Percentiles rank a stretch among this genome's conserved stretches.
Conservation (phyloP, 2,797 vertebrate genomes). For the Sebastes iracundus region DNA sequence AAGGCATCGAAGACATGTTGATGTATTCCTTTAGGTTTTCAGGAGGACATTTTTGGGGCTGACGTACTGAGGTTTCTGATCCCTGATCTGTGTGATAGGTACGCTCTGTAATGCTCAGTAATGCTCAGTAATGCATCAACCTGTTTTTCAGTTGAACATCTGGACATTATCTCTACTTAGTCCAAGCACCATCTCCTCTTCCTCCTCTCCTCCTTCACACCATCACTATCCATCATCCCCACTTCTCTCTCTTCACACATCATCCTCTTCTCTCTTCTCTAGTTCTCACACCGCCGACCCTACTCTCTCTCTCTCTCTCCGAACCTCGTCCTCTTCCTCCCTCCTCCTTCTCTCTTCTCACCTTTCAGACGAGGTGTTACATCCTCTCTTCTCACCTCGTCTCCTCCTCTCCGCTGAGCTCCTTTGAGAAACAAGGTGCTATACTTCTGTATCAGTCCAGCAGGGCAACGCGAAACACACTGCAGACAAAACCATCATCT, state of each 20-base stretch:
- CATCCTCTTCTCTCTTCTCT: background rate
- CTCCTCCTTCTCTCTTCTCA: constrained; percentile 6
- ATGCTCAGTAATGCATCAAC: background rate
- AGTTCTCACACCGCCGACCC: background rate
- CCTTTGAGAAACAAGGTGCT: constrained; percentile 13
- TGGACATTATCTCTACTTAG: background rate
- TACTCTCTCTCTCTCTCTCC: background rate
- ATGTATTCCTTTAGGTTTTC: background rate
- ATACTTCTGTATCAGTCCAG: background rate
- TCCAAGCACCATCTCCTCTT: background rate
- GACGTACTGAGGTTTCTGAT: background rate
- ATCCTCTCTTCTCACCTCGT: constrained; percentile 38
- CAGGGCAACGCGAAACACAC: background rate
- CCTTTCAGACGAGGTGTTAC: constrained; percentile 18
- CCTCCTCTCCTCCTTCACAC: background rate
- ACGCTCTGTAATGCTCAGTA: background rate
- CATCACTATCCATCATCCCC: background rate
- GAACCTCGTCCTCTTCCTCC: background rate
- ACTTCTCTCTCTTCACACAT: constrained; percentile 13
- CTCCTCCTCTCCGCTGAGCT: background rate
- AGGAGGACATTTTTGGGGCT: background rate
- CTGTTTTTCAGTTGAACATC: background rate
- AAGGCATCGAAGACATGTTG: background rate
- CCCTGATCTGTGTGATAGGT: background rate
- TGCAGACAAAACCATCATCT: background rate